A percentile compares a stretch with the other conserved stretches of the same genome.
phyloP scores from a whole-genome alignment of 1,140 invertebrate genomes.

The Ephestia elutella region DNA sequence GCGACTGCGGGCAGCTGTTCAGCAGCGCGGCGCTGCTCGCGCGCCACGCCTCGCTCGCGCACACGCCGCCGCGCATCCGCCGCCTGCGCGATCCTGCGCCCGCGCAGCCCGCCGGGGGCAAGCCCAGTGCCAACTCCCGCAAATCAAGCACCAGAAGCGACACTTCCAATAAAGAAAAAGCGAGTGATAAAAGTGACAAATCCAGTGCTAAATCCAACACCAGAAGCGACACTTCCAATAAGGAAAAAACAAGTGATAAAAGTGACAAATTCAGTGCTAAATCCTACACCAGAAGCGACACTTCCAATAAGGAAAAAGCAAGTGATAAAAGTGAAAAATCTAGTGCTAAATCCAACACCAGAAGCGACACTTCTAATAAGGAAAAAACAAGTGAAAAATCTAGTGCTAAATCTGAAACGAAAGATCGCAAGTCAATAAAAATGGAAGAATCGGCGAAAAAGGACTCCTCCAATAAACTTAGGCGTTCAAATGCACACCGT shows the following conservation, averaged over 20 bases:
- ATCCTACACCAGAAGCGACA: slow-evolving; percentile 16
- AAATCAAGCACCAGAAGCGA: slow-evolving; percentile 22
- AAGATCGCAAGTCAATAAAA: slow-evolving; percentile 19
- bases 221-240: too few relatives aligned
- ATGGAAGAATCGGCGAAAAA: slow-evolving; percentile 1
- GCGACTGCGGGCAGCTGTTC: slow-evolving; percentile 67
- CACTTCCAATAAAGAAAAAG: slow-evolving; percentile 16
- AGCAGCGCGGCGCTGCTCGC: slow-evolving; percentile 59
- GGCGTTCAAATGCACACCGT: slow-evolving; percentile 27
- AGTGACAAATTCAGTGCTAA: too few relatives aligned
- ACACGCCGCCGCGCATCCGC: slow-evolving; percentile 63
- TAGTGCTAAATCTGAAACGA: slow-evolving; percentile 19
- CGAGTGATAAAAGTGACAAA: slow-evolving; percentile 10
- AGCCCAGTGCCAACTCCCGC: slow-evolving; percentile 3
- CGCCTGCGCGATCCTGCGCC: slow-evolving; percentile 40
- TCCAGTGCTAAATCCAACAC: too few relatives aligned
- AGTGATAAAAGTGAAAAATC: too few relatives aligned
- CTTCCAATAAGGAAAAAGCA: slow-evolving; percentile 14
- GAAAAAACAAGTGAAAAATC: neutral
- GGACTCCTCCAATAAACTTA: slow-evolving; percentile 25
- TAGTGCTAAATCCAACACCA: slow-evolving; percentile 18
- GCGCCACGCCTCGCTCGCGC: slow-evolving; percentile 58
- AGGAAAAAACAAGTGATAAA: slow-evolving; percentile 26
- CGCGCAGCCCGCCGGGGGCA: neutral
- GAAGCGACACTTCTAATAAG: slow-evolving; percentile 19